Evolutionary conservation across 2,113 vertebrate species (phyloP).

Genomic region (Varanus komodoensis): DNA sequence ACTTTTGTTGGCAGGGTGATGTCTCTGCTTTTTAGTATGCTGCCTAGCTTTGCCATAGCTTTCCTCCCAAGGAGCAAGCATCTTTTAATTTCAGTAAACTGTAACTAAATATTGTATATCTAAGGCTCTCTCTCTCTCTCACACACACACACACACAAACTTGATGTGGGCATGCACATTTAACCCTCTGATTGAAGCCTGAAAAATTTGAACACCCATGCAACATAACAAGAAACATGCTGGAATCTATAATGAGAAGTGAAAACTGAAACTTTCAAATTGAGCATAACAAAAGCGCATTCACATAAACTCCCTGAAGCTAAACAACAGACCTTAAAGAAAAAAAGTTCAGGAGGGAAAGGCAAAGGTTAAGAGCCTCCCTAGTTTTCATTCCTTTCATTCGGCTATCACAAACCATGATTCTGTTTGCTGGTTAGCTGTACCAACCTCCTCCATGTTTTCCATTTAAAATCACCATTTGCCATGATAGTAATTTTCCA

Average conservation of each 20-base stretch:
- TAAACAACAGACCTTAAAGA: not conserved
- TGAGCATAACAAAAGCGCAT: not conserved
- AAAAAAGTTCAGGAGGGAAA: not conserved
- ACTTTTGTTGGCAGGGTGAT: too few relatives aligned
- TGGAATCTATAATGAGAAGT: not conserved
- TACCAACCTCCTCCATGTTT: not conserved
- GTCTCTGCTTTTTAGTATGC: too few relatives aligned
- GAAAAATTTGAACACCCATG: constrained; percentile 16
- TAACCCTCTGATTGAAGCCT: not conserved
- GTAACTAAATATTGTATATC: not conserved
- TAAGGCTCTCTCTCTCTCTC: not conserved
- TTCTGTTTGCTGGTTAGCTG: not conserved
- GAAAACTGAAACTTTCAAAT: not conserved
- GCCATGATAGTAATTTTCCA: constrained; percentile 5
- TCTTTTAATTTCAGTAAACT: not conserved
- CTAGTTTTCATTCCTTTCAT: not conserved
- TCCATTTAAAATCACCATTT: constrained; percentile 36
- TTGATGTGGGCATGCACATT: not conserved
- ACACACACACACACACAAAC: not conserved
- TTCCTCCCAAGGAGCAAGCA: too few relatives aligned
- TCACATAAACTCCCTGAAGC: not conserved
- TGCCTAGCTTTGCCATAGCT: too few relatives aligned
- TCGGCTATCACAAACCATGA: not conserved
- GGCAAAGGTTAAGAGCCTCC: not conserved
- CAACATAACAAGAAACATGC: constrained; percentile 24